Percentiles rank a stretch among this genome's conserved stretches.
Evolutionary conservation across 2,797 vertebrate genomes (phyloP).

Genomic region (Thripadectes ignobilis): DNA sequence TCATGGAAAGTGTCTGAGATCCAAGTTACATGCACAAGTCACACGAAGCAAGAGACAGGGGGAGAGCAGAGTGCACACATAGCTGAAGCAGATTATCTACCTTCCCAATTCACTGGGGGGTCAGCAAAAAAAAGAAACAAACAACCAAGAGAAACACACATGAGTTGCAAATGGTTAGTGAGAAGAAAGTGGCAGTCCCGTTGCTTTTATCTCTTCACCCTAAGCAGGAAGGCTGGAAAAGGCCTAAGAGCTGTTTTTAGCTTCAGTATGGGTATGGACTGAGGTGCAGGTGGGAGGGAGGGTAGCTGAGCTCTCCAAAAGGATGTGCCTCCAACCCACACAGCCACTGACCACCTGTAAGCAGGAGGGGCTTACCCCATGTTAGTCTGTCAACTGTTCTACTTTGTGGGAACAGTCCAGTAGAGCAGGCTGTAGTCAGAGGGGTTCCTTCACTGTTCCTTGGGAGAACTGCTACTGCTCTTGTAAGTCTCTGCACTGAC

Average conservation of each 20-base stretch:
- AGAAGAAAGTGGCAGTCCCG: not conserved
- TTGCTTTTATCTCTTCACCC: not conserved
- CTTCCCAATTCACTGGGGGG: slow-evolving; percentile 73
- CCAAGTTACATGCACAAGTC: slow-evolving; percentile 69
- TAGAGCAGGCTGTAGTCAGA: not conserved
- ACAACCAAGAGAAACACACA: slow-evolving; percentile 64
- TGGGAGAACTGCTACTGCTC: not conserved
- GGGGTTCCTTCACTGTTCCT: not conserved
- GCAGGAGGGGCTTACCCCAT: not conserved
- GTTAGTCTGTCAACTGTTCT: not conserved
- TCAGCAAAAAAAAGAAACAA: slow-evolving; percentile 43
- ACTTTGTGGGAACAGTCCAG: not conserved
- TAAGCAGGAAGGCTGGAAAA: not conserved
- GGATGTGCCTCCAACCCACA: not conserved
- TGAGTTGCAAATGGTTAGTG: slow-evolving; percentile 49
- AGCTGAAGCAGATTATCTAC: slow-evolving; percentile 72
- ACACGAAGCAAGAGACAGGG: slow-evolving; percentile 50
- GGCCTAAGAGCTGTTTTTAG: not conserved
- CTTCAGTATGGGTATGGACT: not conserved
- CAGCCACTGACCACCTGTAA: not conserved
- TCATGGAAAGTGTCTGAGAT: slow-evolving; percentile 58
- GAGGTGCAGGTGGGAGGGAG: not conserved
- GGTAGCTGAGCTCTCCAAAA: not conserved
- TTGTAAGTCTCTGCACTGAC: not conserved
- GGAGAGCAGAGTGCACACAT: slow-evolving; percentile 48